phyloP scores from a whole-genome alignment of 2,113 vertebrate genomes.

The Etheostoma spectabile region DNA sequence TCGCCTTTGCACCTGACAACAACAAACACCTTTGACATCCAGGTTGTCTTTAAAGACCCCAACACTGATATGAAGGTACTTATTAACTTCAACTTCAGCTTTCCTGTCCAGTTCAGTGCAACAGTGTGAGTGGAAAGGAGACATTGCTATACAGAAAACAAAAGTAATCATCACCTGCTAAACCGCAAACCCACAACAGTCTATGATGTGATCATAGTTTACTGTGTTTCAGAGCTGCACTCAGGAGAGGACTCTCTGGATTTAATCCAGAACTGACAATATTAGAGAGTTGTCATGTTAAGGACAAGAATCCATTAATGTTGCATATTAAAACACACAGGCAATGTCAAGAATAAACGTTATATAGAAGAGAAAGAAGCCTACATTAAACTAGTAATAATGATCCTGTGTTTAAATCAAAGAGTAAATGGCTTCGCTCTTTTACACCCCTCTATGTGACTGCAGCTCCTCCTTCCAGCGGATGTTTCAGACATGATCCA shows the following conservation, averaged over 20 bases:
- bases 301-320: neutral
- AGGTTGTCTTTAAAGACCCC: neutral
- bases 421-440: conserved; percentile 34
- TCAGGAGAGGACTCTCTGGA: conserved; percentile 29
- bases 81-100: neutral
- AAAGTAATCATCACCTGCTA: conserved; percentile 37
- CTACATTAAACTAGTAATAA: neutral
- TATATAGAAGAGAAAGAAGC: neutral
- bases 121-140: neutral
- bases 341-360: neutral
- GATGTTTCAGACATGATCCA: conserved; percentile 55
- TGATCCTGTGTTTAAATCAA: conserved; percentile 4
- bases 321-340: neutral
- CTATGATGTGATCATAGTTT: conserved; percentile 30
- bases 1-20: conserved; percentile 7
- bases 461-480: conserved; percentile 49
- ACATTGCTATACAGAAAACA: conserved; percentile 28
- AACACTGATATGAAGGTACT: neutral
- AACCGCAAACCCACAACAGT: conserved; percentile 33
- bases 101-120: neutral
- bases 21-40: conserved; percentile 39
- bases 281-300: neutral
- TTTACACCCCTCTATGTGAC: conserved; percentile 45
- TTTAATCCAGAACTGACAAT: neutral
- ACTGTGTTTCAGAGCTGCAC: neutral